These are phyloP conservation scores for Lepas anatifera DNA, from an alignment of 2,888 invertebrate species.

Conservation along the genomic window DNA sequence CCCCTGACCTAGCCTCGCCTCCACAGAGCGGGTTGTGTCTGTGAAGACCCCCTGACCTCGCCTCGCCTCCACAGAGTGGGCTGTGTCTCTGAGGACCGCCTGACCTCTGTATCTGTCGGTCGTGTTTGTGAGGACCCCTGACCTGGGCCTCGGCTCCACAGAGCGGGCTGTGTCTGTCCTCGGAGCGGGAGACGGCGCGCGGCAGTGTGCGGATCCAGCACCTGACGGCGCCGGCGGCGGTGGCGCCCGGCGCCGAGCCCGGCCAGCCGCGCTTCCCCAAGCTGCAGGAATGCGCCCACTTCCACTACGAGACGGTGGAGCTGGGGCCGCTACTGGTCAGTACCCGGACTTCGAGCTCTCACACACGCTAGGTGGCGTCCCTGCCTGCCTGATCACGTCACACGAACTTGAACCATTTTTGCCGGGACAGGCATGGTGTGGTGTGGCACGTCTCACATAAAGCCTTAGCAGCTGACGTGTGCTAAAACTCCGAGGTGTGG, in stretches of 20 bases:
- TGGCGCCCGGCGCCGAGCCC: too few species aligned
- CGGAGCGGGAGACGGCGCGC: conserved; percentile 33
- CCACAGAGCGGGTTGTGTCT: not conserved
- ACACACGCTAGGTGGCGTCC: not conserved
- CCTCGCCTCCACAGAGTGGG: not conserved
- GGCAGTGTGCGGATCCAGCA: conserved; percentile 36
- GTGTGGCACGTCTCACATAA: too few species aligned
- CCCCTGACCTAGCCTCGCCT: too few species aligned
- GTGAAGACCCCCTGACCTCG: not conserved
- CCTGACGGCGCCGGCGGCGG: conserved; percentile 28
- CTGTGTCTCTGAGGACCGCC: not conserved
- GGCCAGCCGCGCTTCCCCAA: conserved; percentile 58
- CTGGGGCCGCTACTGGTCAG: conserved; percentile 58
- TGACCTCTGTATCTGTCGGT: conserved; percentile 13
- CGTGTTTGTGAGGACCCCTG: too few species aligned
- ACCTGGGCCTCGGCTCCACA: conserved; percentile 28
- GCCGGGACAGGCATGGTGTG: too few species aligned
- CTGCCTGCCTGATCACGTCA: not conserved
- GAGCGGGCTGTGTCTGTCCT: conserved; percentile 36
- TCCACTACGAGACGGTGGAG: conserved; percentile 91
- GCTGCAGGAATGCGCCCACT: conserved; percentile 94
- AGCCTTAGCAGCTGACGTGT: too few species aligned
- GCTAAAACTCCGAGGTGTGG: too few species aligned
- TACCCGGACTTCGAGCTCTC: not conserved
- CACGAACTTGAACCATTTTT: too few species aligned